Percentiles rank a stretch among this genome's conserved stretches.
phyloP scores from a whole-genome alignment of 2,888 invertebrate genomes.

The Nephrotoma guestfalica region DNA sequence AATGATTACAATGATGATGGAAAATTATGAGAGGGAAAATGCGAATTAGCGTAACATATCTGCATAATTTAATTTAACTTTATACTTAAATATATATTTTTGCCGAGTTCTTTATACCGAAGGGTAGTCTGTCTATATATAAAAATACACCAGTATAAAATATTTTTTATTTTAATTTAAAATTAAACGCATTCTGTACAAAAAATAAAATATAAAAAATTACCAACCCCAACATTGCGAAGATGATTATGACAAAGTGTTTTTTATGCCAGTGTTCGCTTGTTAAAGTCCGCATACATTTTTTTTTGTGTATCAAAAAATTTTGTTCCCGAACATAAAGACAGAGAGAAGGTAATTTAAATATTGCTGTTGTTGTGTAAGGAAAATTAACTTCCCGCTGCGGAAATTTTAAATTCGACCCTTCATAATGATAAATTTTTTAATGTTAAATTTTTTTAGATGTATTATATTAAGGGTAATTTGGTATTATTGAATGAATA shows the following conservation, averaged over 20 bases:
- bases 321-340: background rate
- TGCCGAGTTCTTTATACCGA: background rate
- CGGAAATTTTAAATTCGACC: background rate
- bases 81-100: background rate
- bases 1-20: background rate
- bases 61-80: conserved; percentile 3
- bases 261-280: background rate
- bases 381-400: background rate
- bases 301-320: background rate
- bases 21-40: background rate
- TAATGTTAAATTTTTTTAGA: background rate
- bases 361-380: background rate
- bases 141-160: background rate
- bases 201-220: background rate
- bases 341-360: background rate
- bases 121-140: background rate
- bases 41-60: conserved; percentile 3
- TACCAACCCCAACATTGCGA: background rate
- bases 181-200: background rate
- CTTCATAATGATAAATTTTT: background rate
- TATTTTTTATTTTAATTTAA: background rate
- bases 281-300: background rate
- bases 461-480: background rate
- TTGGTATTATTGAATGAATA: background rate
- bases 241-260: background rate